Percentiles rank a stretch among this genome's conserved stretches.
These are phyloP conservation scores for Heliocidaris tuberculata DNA, from an alignment of 35 echinoderm and acorn worm species.

Conservation along the genomic window DNA sequence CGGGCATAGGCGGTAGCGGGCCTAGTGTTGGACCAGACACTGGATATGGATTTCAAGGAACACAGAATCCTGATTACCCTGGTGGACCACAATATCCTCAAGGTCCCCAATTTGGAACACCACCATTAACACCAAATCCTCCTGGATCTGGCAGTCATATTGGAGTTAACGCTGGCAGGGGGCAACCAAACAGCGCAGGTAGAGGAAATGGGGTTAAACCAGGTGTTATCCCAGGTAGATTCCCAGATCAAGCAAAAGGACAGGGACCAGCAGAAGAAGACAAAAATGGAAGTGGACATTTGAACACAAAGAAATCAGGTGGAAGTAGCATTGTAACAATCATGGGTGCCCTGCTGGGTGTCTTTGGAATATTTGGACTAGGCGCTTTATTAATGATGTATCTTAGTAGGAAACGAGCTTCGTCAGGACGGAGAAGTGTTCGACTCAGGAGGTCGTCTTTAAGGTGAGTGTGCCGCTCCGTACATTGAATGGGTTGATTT, in stretches of 20 bases:
- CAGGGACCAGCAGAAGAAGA: background rate
- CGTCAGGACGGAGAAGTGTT: conserved; percentile 18
- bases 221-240: background rate
- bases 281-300: background rate
- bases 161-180: conserved; percentile 12
- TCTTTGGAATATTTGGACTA: conserved; percentile 43
- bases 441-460: conserved; percentile 24
- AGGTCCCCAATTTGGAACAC: background rate
- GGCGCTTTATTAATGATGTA: conserved; percentile 39
- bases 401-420: conserved; percentile 20
- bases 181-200: background rate
- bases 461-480: background rate
- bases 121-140: background rate
- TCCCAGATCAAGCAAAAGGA: conserved; percentile 7
- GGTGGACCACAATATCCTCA: conserved; percentile 25
- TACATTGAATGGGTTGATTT: no score
- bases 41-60: background rate
- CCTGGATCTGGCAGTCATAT: background rate
- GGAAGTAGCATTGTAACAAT: conserved; percentile 25
- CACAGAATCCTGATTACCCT: background rate
- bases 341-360: conserved; percentile 21
- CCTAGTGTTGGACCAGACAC: background rate
- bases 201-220: background rate
- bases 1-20: background rate
- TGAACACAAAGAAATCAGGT: background rate